Evolutionary conservation across 2,888 invertebrate genomes (phyloP).

Genomic region (Meiosimyza decipiens): DNA sequence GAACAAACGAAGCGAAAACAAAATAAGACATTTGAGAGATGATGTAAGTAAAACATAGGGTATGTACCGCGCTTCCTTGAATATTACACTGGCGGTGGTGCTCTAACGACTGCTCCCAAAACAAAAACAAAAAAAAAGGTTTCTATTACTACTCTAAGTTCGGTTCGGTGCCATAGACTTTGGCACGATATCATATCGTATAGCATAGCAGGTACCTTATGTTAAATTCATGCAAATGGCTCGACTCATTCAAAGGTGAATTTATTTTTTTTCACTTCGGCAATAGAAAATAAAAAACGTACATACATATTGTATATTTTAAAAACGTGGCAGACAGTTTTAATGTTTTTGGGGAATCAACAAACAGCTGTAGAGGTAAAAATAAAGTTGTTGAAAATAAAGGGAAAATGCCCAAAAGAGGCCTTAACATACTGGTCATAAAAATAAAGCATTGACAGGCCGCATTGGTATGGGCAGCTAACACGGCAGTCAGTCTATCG

Average conservation of each 20-base stretch:
- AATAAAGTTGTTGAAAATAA: not conserved
- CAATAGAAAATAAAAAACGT: too few relatives aligned
- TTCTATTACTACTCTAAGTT: too few relatives aligned
- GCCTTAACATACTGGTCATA: not conserved
- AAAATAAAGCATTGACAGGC: constrained; percentile 3
- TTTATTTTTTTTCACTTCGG: too few relatives aligned
- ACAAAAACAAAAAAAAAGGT: too few relatives aligned
- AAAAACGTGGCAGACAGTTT: constrained; percentile 6
- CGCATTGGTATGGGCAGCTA: not conserved
- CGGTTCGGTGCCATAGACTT: not conserved
- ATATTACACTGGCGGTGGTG: too few relatives aligned
- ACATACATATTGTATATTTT: too few relatives aligned
- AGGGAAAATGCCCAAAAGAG: too few relatives aligned
- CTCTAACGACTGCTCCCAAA: not conserved
- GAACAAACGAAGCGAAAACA: constrained; percentile 15
- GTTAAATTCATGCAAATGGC: constrained; percentile 26
- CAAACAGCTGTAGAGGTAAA: not conserved
- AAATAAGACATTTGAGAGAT: constrained; percentile 38
- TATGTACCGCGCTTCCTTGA: too few relatives aligned
- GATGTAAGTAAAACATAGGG: not conserved
- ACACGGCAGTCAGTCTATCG: not conserved
- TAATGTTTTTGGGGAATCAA: not conserved
- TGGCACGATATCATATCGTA: not conserved
- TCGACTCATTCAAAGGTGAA: too few relatives aligned
- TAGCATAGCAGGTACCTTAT: not conserved